Conservation (phyloP, 2,797 vertebrate species). For the Chlorospingus flavigularis region DNA sequence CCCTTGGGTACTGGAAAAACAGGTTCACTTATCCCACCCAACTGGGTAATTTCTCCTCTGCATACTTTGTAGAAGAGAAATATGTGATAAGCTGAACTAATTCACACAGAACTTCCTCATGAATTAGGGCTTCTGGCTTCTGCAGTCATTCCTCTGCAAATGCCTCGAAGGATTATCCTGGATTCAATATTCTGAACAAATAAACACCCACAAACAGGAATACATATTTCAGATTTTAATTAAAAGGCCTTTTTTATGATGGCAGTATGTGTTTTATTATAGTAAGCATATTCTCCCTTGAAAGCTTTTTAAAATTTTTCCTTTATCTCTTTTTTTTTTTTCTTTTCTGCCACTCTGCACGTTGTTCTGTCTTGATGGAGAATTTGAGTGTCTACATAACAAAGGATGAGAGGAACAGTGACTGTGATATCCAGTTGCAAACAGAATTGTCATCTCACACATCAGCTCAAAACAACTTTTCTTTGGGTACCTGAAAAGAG, state of each 20-base stretch:
- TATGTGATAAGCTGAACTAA: conserved; percentile 29
- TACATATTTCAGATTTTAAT: conserved; percentile 35
- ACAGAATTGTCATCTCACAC: background rate
- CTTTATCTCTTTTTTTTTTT: background rate
- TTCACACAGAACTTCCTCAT: background rate
- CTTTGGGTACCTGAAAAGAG: background rate
- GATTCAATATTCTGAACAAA: conserved; percentile 44
- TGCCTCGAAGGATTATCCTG: conserved; percentile 61
- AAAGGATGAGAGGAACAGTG: background rate
- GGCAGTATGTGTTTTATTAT: background rate
- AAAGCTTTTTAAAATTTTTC: background rate
- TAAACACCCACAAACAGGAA: background rate
- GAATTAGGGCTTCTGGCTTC: conserved; percentile 31
- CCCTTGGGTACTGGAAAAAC: background rate
- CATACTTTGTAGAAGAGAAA: conserved; percentile 25
- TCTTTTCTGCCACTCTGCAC: background rate
- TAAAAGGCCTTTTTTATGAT: conserved; percentile 9
- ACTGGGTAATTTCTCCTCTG: background rate
- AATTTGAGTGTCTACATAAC: background rate
- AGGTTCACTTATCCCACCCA: background rate
- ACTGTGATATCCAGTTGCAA: background rate
- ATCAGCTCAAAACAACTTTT: background rate
- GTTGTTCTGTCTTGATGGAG: background rate
- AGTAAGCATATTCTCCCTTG: background rate
- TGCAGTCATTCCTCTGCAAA: conserved; percentile 50